Percentiles rank a stretch among this genome's conserved stretches.
These are phyloP conservation scores for Andrena fulva DNA, from an alignment of 2,888 invertebrate species.

Conservation along the genomic window DNA sequence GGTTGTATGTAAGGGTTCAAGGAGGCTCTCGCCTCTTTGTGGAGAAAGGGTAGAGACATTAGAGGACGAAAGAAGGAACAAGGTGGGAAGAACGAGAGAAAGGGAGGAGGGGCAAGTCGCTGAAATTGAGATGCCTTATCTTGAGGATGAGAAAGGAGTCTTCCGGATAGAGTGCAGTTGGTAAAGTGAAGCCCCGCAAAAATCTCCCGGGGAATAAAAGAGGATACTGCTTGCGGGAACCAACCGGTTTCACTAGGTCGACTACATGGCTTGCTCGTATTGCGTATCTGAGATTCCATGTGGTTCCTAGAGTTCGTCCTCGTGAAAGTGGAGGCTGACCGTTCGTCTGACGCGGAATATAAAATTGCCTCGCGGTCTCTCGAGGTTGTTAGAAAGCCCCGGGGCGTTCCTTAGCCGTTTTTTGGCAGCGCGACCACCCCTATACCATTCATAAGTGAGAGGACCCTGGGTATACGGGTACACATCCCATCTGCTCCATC, in stretches of 20 bases:
- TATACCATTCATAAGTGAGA: not conserved
- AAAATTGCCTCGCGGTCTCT: conserved; percentile 51
- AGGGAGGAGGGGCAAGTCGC: conserved; percentile 53
- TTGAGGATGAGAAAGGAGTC: conserved; percentile 75
- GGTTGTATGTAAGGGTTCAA: conserved; percentile 67
- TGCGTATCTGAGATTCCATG: conserved; percentile 69
- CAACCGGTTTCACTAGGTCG: conserved; percentile 65
- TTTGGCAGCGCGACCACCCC: conserved; percentile 24
- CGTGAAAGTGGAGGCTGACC: conserved; percentile 55
- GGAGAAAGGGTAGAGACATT: conserved; percentile 12
- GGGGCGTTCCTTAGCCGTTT: conserved; percentile 38
- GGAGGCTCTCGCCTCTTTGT: conserved; percentile 45
- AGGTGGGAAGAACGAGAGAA: conserved; percentile 9
- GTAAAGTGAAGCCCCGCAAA: conserved; percentile 71
- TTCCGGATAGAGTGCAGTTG: conserved; percentile 72
- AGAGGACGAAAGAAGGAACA: conserved; percentile 1
- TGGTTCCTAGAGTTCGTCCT: conserved; percentile 61
- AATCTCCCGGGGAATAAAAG: conserved; percentile 77
- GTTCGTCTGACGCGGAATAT: conserved; percentile 52
- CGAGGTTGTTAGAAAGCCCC: conserved; percentile 19
- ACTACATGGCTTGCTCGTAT: conserved; percentile 61
- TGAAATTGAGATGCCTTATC: conserved; percentile 82
- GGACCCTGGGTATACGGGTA: not conserved
- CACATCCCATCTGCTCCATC: not conserved
- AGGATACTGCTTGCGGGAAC: conserved; percentile 70